Conservation (phyloP, 2,113 vertebrate species). For the Hucho hucho region DNA sequence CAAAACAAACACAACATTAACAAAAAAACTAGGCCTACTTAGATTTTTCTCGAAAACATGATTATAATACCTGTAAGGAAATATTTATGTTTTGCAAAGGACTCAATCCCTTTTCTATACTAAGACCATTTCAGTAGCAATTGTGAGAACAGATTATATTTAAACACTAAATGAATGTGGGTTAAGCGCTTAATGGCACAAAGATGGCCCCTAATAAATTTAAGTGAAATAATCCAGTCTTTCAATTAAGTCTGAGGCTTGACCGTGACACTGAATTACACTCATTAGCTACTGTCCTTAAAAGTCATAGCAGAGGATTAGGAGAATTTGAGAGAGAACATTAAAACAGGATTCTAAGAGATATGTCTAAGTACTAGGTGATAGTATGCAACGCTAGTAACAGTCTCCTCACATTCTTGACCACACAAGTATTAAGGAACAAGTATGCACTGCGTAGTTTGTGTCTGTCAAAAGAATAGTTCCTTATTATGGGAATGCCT, state of each 20-base stretch:
- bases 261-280: neutral
- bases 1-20: neutral
- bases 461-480: neutral
- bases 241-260: neutral
- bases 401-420: too few relatives aligned
- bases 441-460: too few relatives aligned
- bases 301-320: neutral
- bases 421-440: too few relatives aligned
- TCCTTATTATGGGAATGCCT: neutral
- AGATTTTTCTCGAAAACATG: neutral
- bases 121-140: constrained; percentile 3
- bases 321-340: too few relatives aligned
- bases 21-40: neutral
- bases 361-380: too few relatives aligned
- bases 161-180: constrained; percentile 16
- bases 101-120: neutral
- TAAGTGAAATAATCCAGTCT: constrained; percentile 13
- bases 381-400: too few relatives aligned
- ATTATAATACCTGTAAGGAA: neutral
- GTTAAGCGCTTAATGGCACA: constrained; percentile 16
- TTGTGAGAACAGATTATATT: constrained; percentile 12
- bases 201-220: constrained; percentile 10
- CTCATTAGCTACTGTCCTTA: neutral
- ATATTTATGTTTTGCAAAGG: too few relatives aligned
- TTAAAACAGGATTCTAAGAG: too few relatives aligned